Base-by-base conservation (phyloP, 2,113 vertebrate species). In the Onychostoma macrolepis region DNA sequence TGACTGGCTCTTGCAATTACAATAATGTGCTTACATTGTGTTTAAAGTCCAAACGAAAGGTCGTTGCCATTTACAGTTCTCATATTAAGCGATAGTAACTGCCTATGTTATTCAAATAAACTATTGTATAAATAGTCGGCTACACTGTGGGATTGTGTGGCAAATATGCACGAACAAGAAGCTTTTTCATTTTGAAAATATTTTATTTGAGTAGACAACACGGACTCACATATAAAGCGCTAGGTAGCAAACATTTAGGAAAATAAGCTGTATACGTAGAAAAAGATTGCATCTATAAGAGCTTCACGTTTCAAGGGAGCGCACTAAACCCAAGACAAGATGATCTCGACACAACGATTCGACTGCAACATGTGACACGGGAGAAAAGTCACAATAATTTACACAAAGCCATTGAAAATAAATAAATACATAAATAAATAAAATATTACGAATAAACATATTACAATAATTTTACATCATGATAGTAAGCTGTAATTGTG, bases 211-310 rank as follows among this genome's bases (percentile, higher is more conserved):
- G 96, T 96, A 97, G 97, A 97, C 97, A 95, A 96, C 97, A 93
- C 95, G 96, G 97, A 98, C 97, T 95, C 97, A 97, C 98, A 97
- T 97, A 97, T 86, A 96, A 98, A 98, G 98, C 98, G 96, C 96
- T 98, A 98, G 80, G 97, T 99, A 97, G 97, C 98, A 97, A 98
- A 98, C 97, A 97, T 96, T 97, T 99, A 98, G 95, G 97, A 99
- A 99, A 99, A 99, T 99, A 99, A 97, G 93, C 92, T 97, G 97
- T 99, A 96, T 97, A 96, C 97, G 58, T 87, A 99, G 95, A 98
- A 99, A 99, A 98, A 97, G 97, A 97, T 98, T 99, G 97, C 97
- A 97, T 99, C 97, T 99, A 99, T 98, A 97, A 99, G 97, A 99
- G 96, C 97, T 97, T 96, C 95, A 94, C 74, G 96, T 95, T 94